Percentiles rank a stretch among this genome's conserved stretches.
phyloP scores from a whole-genome alignment of 2,113 vertebrate species.

The Pithys albifrons region DNA sequence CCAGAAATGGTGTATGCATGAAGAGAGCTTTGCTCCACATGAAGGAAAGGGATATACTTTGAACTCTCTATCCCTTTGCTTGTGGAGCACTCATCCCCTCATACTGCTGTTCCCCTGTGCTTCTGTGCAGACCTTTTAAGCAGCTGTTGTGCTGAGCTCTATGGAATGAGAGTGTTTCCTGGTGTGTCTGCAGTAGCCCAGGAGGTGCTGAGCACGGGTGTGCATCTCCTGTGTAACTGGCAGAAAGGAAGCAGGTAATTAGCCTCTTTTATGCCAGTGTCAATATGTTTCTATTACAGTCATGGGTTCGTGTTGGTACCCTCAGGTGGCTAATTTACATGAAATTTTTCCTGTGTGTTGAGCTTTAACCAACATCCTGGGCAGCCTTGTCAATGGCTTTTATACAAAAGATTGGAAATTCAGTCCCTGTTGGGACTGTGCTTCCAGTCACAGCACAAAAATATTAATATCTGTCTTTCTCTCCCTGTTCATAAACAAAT shows the following conservation, averaged over 20 bases:
- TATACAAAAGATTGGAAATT: slow-evolving; percentile 42
- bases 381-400: slow-evolving; percentile 8
- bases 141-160: not conserved
- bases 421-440: not conserved
- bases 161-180: not conserved
- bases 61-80: not conserved
- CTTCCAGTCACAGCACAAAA: slow-evolving; percentile 6
- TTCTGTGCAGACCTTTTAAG: not conserved
- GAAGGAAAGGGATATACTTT: slow-evolving; percentile 10
- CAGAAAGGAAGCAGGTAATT: slow-evolving; percentile 67
- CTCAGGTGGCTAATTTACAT: slow-evolving; percentile 66
- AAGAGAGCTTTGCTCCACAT: slow-evolving; percentile 25
- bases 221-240: not conserved
- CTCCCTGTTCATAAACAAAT: slow-evolving; percentile 38
- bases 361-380: slow-evolving; percentile 58
- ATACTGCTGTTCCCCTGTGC: not conserved
- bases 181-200: not conserved
- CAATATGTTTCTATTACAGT: slow-evolving; percentile 58
- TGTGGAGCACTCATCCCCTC: not conserved
- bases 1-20: slow-evolving; percentile 14
- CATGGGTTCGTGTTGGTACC: slow-evolving; percentile 28
- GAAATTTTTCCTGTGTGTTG: slow-evolving; percentile 40
- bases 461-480: slow-evolving; percentile 30
- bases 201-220: not conserved
- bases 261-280: slow-evolving; percentile 54